Conservation (phyloP, 2,797 vertebrate genomes). For the Dipus sagitta region DNA sequence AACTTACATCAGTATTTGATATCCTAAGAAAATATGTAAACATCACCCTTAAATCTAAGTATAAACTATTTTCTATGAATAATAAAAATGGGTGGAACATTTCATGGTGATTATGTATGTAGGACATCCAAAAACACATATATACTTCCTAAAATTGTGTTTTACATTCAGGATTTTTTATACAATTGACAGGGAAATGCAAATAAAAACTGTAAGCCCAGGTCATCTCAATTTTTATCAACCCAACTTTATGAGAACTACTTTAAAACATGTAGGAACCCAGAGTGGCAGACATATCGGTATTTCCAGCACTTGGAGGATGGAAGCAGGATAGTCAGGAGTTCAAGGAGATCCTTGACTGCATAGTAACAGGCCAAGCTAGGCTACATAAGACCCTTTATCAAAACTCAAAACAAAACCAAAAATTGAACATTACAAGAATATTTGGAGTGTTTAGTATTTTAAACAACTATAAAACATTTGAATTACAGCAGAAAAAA, state of each 20-base stretch:
- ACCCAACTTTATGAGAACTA: background rate
- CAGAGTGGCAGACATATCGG: too few relatives aligned
- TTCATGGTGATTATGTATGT: background rate
- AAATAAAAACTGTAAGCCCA: background rate
- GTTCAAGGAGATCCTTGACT: background rate
- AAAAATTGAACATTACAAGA: background rate
- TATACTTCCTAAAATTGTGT: slow-evolving; percentile 47
- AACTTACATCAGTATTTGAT: slow-evolving; percentile 24
- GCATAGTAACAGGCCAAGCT: background rate
- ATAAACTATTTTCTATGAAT: slow-evolving; percentile 46
- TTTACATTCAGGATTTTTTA: slow-evolving; percentile 35
- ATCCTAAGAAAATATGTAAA: slow-evolving; percentile 36
- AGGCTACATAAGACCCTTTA: background rate
- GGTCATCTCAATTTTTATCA: slow-evolving; percentile 46
- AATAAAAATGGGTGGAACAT: slow-evolving; percentile 16
- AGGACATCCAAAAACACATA: background rate
- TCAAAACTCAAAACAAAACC: background rate
- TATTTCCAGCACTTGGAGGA: background rate
- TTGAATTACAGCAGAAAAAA: slow-evolving; percentile 1
- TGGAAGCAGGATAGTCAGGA: background rate
- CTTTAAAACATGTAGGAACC: background rate
- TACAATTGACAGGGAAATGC: background rate
- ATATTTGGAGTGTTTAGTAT: background rate
- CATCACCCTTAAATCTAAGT: slow-evolving; percentile 6
- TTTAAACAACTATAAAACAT: slow-evolving; percentile 50